These are phyloP conservation scores for Novumbra hubbsi DNA, from an alignment of 2,797 vertebrate genomes.

Conservation along the genomic window DNA sequence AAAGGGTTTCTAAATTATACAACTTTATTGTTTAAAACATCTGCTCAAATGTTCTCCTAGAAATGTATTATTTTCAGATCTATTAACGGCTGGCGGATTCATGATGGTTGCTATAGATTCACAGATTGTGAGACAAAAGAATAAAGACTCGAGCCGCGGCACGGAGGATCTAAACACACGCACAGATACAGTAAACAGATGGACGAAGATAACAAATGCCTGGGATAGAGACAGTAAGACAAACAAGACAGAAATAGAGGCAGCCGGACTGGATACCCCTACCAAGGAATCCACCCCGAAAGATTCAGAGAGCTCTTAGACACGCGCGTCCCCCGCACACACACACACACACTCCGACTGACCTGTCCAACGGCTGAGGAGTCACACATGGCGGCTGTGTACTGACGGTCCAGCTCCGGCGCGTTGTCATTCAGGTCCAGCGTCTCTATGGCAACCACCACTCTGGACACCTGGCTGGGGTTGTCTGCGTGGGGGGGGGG, in stretches of 20 bases:
- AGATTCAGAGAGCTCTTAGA: neutral
- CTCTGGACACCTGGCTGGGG: slow-evolving; percentile 83
- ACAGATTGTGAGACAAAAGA: slow-evolving; percentile 52
- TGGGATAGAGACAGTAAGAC: slow-evolving; percentile 22
- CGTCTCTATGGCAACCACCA: slow-evolving; percentile 82
- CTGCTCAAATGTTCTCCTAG: neutral
- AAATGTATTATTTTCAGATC: neutral
- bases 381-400: slow-evolving; percentile 86
- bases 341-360: slow-evolving; percentile 41
- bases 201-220: slow-evolving; percentile 58
- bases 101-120: slow-evolving; percentile 41
- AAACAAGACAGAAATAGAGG: slow-evolving; percentile 33
- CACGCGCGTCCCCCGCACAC: neutral
- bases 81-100: neutral
- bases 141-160: slow-evolving; percentile 16
- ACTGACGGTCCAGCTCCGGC: slow-evolving; percentile 83
- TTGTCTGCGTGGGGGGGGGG: slow-evolving; percentile 74
- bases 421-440: slow-evolving; percentile 90
- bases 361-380: slow-evolving; percentile 83
- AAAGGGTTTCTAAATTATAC: neutral
- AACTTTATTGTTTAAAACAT: neutral
- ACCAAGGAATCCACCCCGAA: neutral
- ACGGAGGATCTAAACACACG: slow-evolving; percentile 1
- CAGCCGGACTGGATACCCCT: slow-evolving; percentile 24
- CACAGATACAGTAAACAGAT: slow-evolving; percentile 49